Conservation (phyloP, 2,797 vertebrate species). For the Danionella dracula region DNA sequence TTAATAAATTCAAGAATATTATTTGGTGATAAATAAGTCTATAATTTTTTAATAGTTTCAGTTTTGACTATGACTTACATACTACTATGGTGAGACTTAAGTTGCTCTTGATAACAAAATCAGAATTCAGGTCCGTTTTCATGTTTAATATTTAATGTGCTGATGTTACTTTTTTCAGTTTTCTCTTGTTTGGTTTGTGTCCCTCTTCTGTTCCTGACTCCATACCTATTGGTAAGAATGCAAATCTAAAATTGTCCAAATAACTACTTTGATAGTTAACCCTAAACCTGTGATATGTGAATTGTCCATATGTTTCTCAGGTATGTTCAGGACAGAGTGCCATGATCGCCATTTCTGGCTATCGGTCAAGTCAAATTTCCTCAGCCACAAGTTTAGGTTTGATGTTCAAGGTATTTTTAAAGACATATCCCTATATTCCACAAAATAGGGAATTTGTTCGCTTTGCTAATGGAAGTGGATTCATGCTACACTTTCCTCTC, state of each 20-base stretch:
- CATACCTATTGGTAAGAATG: slow-evolving; percentile 32
- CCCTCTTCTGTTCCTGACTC: slow-evolving; percentile 13
- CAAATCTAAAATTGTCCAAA: background rate
- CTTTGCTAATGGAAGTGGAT: background rate
- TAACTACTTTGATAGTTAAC: no score
- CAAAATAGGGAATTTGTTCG: no score
- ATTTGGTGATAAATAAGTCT: background rate
- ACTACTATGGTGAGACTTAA: slow-evolving; percentile 6
- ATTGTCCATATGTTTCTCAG: slow-evolving; percentile 21
- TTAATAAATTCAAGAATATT: no score
- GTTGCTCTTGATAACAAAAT: background rate
- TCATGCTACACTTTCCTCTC: background rate
- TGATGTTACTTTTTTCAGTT: slow-evolving; percentile 21
- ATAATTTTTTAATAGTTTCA: background rate
- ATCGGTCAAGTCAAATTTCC: slow-evolving; percentile 34
- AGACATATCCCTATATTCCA: no score
- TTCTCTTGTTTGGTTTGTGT: slow-evolving; percentile 29
- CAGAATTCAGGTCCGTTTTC: no score
- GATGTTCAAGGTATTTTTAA: slow-evolving; percentile 44
- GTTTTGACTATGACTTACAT: background rate
- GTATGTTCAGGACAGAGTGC: slow-evolving; percentile 46
- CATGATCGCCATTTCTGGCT: slow-evolving; percentile 49
- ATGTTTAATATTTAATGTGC: background rate
- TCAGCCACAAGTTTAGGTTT: slow-evolving; percentile 38
- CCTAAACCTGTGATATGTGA: no score